A percentile compares a stretch with the other conserved stretches of the same genome.
Evolutionary conservation across 2,113 vertebrate genomes (phyloP).

Genomic region (Corythornis cristatus): DNA sequence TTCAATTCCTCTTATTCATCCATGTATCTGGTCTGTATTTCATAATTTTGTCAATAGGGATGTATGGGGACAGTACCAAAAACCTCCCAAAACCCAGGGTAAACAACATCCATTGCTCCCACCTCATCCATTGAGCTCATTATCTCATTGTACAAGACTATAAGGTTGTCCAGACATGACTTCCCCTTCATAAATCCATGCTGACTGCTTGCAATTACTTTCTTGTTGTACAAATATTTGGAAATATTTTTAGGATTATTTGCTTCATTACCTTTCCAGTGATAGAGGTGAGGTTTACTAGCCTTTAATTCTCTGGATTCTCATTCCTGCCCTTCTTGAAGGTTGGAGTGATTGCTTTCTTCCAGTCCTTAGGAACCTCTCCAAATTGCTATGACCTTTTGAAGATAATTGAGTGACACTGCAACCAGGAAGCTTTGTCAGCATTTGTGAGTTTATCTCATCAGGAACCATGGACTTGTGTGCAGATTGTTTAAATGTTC

Average conservation of each 20-base stretch:
- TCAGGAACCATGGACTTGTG: not conserved
- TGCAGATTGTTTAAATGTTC: not conserved
- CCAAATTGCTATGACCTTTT: not conserved
- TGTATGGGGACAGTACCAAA: not conserved
- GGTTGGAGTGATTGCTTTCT: not conserved
- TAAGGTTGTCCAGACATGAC: not conserved
- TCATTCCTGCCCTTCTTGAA: not conserved
- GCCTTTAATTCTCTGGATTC: not conserved
- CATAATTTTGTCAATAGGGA: not conserved
- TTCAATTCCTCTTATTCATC: not conserved
- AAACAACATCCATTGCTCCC: not conserved
- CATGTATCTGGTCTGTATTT: not conserved
- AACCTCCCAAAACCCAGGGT: not conserved
- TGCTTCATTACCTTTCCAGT: not conserved
- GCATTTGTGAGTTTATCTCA: not conserved
- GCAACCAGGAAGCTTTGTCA: not conserved
- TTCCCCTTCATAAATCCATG: not conserved
- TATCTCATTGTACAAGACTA: not conserved
- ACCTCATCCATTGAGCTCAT: not conserved
- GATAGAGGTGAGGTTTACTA: not conserved
- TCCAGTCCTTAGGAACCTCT: not conserved
- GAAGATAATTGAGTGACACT: not conserved
- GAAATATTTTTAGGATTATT: not conserved
- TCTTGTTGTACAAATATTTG: not conserved
- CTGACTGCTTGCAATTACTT: not conserved